Conservation (phyloP, 2,113 vertebrate genomes). For the Thamnophis sirtalis region DNA sequence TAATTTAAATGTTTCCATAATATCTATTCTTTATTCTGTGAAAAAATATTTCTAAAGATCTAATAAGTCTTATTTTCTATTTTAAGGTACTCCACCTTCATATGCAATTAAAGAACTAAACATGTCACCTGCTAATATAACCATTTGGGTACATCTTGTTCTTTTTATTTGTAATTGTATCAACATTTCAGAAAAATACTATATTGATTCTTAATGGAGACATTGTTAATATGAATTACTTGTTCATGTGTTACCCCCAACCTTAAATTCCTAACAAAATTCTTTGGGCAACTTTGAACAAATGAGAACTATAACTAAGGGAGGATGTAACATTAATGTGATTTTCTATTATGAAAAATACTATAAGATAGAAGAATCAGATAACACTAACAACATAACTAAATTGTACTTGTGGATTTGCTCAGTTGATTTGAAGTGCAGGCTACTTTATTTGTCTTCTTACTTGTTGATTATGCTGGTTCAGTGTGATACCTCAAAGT, state of each 20-base stretch:
- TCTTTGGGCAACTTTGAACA: not conserved
- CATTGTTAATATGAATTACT: not conserved
- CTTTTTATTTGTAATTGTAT: not conserved
- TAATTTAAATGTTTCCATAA: not conserved
- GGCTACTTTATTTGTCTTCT: constrained; percentile 38
- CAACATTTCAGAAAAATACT: not conserved
- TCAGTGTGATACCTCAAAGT: not conserved
- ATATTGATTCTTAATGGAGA: not conserved
- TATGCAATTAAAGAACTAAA: not conserved
- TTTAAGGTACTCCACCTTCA: not conserved
- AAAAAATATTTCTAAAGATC: not conserved
- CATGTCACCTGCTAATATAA: not conserved
- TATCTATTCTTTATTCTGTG: not conserved
- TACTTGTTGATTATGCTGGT: constrained; percentile 24
- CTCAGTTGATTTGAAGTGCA: constrained; percentile 26
- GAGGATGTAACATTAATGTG: not conserved
- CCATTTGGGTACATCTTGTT: not conserved
- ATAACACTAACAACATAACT: constrained; percentile 23
- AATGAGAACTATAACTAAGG: not conserved
- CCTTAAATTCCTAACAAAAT: not conserved
- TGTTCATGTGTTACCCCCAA: not conserved
- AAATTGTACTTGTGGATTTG: constrained; percentile 31
- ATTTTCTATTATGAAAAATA: not conserved
- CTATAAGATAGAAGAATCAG: not conserved
- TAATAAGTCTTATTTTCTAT: not conserved